phyloP scores from a whole-genome alignment of 2,113 vertebrate genomes.

The Hippopotamus amphibius region DNA sequence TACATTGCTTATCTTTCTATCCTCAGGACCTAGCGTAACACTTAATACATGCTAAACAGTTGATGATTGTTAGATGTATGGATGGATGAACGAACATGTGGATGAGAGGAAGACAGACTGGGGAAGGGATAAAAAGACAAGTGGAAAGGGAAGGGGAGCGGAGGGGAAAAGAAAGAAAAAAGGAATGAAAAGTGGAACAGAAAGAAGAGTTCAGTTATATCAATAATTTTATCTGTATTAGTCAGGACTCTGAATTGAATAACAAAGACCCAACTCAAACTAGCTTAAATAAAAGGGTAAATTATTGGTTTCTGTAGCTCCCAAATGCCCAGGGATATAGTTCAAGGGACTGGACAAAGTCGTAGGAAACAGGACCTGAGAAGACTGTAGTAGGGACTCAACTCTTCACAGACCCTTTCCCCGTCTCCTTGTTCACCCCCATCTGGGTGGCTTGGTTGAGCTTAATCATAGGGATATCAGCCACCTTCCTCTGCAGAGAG shows the following conservation, averaged over 20 bases:
- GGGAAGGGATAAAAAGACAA: neutral
- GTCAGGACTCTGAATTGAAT: neutral
- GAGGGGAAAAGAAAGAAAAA: neutral
- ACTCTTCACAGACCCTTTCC: neutral
- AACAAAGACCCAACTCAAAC: neutral
- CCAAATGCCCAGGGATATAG: neutral
- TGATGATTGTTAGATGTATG: too few relatives aligned
- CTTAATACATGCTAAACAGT: neutral
- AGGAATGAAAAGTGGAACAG: neutral
- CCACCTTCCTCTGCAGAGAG: neutral
- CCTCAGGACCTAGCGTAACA: neutral
- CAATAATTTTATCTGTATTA: neutral
- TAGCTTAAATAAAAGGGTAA: neutral
- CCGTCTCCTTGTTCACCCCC: too few relatives aligned
- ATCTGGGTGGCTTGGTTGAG: neutral
- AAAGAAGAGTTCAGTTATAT: neutral
- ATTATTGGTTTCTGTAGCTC: neutral
- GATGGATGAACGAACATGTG: neutral
- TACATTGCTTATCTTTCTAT: neutral
- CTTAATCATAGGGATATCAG: neutral
- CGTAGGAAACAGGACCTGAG: neutral
- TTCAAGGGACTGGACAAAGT: neutral
- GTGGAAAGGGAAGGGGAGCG: neutral
- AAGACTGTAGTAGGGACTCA: neutral
- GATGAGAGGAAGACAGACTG: neutral